A percentile compares a stretch with the other conserved stretches of the same genome.
These are phyloP conservation scores for Columba livia DNA, from an alignment of 2,113 vertebrate species.

Conservation along the genomic window DNA sequence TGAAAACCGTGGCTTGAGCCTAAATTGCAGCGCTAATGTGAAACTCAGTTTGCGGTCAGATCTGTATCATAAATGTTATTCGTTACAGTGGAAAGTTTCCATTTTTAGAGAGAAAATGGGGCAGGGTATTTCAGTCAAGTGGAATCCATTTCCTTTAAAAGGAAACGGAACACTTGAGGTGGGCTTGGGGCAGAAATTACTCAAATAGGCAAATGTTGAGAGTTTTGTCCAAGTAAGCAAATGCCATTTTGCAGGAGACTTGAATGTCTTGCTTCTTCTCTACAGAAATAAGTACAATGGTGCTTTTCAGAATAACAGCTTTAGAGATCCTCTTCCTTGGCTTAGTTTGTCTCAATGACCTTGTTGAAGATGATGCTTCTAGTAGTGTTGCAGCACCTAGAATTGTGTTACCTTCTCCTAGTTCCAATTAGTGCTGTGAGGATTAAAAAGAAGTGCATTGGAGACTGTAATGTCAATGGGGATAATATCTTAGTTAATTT, in stretches of 20 bases:
- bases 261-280: background rate
- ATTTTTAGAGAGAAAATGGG: background rate
- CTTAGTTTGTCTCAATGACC: background rate
- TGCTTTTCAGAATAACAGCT: background rate
- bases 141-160: background rate
- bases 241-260: background rate
- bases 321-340: background rate
- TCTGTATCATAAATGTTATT: too few relatives aligned
- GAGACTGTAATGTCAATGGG: too few relatives aligned
- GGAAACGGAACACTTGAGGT: background rate
- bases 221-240: background rate
- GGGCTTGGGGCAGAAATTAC: background rate
- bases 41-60: background rate
- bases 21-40: background rate
- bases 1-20: background rate
- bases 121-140: rapidly evolving
- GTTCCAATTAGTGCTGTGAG: background rate
- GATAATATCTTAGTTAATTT: background rate
- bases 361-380: background rate
- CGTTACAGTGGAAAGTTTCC: background rate
- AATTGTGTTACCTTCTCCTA: background rate
- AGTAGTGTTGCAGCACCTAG: background rate
- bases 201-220: background rate
- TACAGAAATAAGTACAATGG: background rate
- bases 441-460: background rate